Evolutionary conservation across 2,113 vertebrate species (phyloP), one percentile per base, ranked within the genome.

Genomic region (Ivindomyrus marchei): DNA sequence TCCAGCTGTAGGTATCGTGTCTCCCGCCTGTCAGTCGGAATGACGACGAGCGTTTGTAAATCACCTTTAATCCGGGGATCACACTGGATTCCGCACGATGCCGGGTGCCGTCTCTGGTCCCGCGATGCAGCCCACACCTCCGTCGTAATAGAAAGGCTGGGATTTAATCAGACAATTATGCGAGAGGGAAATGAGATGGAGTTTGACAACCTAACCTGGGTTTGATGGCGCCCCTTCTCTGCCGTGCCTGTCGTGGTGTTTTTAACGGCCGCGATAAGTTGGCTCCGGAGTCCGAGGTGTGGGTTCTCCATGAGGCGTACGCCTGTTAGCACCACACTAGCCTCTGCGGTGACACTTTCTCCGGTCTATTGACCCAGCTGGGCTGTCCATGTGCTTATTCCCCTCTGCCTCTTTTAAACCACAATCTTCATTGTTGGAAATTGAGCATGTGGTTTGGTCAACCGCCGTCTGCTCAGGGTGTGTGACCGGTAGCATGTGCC

Each of bases 131-230:
- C 24, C 83, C 39, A 45, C 77, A 11, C 19, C 52, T 52, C 86
- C 1, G 27, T 49, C 85, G 31, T 88, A 27, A 88, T 85, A 56
- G 74, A 88, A 56, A 39, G 45, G 27, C 42, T 52, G 80, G n/a
- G n/a, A 90, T 66, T 90, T 70, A 90, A 88, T 85, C 88, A 70
- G 87, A 45, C 88, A 66, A 85, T 85, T 89, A 83, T n/a, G 36
- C 7, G 31, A 39, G 36, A 89, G 56, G 53, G 39, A 62, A 49
- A 90, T 52, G 21, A 90, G 47, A 88, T 46, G 88, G 87, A 90
- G 36, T 58, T 83, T 88, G 87, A 83, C 56, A 80, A 7, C n/a
- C 88, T 85, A 85, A 88, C 50, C 24, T 56, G 7, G 31, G 31
- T 58, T 84, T 83, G 83, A 36, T 21, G 31, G 49, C 46, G 24